Evolutionary conservation across 1,140 invertebrate species (phyloP).

Genomic region (Lethocerus indicus): DNA sequence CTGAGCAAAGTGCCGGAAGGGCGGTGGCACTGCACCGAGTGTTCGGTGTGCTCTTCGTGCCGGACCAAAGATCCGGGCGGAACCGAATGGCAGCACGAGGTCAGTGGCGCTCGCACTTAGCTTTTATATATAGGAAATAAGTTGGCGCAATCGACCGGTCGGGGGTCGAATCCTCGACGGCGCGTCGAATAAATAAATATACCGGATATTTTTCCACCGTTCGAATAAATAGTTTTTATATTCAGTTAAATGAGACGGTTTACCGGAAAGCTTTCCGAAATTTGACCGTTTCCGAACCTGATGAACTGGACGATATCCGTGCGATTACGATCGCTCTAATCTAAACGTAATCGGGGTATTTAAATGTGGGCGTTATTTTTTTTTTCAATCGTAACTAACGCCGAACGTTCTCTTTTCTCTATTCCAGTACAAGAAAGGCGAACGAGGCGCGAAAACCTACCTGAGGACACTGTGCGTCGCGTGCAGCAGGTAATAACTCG

Average conservation of each 20-base stretch:
- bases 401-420: not conserved
- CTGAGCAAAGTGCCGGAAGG: slow-evolving; percentile 65
- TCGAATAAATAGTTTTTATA: not conserved
- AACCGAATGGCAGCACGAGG: slow-evolving; percentile 11
- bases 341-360: not conserved
- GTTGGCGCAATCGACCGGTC: too few species aligned
- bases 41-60: slow-evolving; percentile 21
- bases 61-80: slow-evolving; percentile 11
- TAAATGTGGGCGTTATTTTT: not conserved
- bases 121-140: not conserved
- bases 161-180: not conserved
- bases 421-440: slow-evolving; percentile 12
- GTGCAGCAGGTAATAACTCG: too few species aligned
- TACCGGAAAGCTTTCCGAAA: not conserved
- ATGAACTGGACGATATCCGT: not conserved
- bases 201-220: not conserved
- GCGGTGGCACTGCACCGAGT: slow-evolving; percentile 76
- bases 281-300: not conserved
- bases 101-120: not conserved
- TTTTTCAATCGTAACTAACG: not conserved
- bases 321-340: too few species aligned
- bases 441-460: slow-evolving; percentile 11
- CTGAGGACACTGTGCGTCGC: slow-evolving; percentile 11
- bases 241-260: not conserved
- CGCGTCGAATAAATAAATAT: not conserved